A percentile compares a stretch with the other conserved stretches of the same genome.
Conservation (phyloP, 2,888 invertebrate species). For the Onthophagus sagittarius region DNA sequence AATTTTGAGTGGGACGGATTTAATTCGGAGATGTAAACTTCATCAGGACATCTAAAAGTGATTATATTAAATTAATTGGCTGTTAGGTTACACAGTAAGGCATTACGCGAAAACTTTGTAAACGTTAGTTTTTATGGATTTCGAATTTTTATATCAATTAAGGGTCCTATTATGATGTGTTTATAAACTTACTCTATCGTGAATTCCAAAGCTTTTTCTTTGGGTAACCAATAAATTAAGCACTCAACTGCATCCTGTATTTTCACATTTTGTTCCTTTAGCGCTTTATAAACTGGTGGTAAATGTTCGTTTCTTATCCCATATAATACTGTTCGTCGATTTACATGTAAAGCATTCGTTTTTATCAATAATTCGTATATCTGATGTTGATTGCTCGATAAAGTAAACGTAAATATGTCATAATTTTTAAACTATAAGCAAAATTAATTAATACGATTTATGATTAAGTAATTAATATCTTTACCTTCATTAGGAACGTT, state of each 20-base stretch:
- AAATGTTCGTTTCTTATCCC: conserved; percentile 8
- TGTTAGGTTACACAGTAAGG: too few species aligned
- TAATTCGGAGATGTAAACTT: conserved; percentile 22
- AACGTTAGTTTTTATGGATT: too few species aligned
- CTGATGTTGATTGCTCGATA: background rate
- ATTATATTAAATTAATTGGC: too few species aligned
- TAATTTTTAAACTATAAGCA: background rate
- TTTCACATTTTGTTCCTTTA: background rate
- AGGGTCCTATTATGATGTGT: too few species aligned
- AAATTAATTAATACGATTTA: background rate
- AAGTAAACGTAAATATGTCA: background rate
- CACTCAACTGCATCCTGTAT: background rate
- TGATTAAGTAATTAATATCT: background rate
- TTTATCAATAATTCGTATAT: background rate
- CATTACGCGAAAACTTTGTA: too few species aligned
- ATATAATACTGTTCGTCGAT: background rate
- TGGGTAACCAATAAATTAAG: conserved; percentile 4
- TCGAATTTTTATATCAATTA: too few species aligned
- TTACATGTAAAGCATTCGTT: background rate
- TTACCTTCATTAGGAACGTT: conserved; percentile 4
- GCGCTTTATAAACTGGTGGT: background rate
- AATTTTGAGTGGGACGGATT: conserved; percentile 17
- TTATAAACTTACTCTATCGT: background rate
- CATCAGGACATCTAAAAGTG: conserved; percentile 15
- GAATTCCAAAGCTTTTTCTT: conserved; percentile 4